These are phyloP conservation scores for Phaenicophaeus curvirostris DNA, from an alignment of 2,797 vertebrate species.

Conservation along the genomic window DNA sequence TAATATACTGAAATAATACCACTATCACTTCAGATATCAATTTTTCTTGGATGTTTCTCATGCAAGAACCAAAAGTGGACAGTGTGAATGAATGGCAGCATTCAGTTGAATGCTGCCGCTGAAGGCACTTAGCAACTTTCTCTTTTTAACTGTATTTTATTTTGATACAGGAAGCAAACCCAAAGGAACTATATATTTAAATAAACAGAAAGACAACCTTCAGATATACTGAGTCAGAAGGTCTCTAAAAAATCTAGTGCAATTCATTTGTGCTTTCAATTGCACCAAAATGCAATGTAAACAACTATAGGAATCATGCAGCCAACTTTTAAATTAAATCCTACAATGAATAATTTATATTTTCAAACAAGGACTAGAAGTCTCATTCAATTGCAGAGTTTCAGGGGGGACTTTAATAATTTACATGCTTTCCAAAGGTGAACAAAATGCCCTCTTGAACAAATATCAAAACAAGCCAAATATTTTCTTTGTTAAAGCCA, in stretches of 20 bases:
- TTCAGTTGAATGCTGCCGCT: neutral
- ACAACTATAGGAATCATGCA: constrained; percentile 12
- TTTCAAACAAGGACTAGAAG: constrained; percentile 67
- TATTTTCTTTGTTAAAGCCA: constrained; percentile 37
- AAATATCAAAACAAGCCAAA: constrained; percentile 60
- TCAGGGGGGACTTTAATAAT: constrained; percentile 50
- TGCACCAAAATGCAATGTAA: constrained; percentile 42
- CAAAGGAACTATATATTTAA: neutral
- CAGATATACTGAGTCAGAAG: neutral
- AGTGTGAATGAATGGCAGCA: neutral
- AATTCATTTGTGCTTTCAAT: constrained; percentile 50
- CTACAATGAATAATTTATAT: constrained; percentile 71
- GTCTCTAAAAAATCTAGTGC: constrained; percentile 22
- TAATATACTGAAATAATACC: neutral
- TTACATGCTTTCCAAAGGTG: constrained; percentile 48
- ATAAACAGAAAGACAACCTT: constrained; percentile 15
- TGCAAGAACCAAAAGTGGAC: neutral
- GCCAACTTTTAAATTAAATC: constrained; percentile 67
- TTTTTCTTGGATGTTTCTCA: neutral
- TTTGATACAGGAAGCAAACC: neutral
- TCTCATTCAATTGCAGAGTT: constrained; percentile 45
- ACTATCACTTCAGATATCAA: neutral
- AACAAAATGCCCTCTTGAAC: constrained; percentile 23
- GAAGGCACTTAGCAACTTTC: neutral
- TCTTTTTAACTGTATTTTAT: neutral